phyloP scores from a whole-genome alignment of 2,113 vertebrate species.

The Scartelaos histophorus region DNA sequence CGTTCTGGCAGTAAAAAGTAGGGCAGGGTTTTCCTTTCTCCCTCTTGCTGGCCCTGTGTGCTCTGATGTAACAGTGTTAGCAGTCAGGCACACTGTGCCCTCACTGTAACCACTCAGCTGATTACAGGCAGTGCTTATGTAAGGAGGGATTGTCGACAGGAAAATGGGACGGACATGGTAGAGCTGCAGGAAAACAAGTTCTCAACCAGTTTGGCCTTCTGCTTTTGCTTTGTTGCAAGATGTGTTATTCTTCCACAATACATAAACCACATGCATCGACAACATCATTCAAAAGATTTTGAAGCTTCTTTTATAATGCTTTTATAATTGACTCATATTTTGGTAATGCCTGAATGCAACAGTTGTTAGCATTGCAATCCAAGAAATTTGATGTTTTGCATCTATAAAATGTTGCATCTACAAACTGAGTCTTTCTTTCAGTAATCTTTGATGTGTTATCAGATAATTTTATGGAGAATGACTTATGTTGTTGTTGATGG shows the following conservation, averaged over 20 bases:
- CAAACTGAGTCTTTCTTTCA: background rate
- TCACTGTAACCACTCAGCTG: constrained; percentile 77
- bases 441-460: background rate
- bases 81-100: constrained; percentile 55
- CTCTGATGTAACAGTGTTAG: constrained; percentile 68
- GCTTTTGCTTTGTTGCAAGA: constrained; percentile 23
- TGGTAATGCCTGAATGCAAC: background rate
- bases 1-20: constrained; percentile 66
- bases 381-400: background rate
- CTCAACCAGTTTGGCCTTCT: constrained; percentile 24
- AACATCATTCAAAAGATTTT: background rate
- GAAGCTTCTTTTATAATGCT: background rate
- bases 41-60: constrained; percentile 32
- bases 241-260: constrained; percentile 12
- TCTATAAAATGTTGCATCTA: background rate
- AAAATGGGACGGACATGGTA: constrained; percentile 73
- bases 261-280: constrained; percentile 4
- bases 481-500: background rate
- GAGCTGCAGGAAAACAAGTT: constrained; percentile 57
- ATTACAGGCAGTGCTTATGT: constrained; percentile 77
- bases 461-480: background rate
- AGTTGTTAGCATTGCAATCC: no score
- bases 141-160: constrained; percentile 70
- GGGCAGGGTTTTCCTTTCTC: constrained; percentile 75
- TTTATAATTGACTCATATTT: background rate